Evolutionary conservation across 2,113 vertebrate species (phyloP).

Genomic region (Albula goreensis): DNA sequence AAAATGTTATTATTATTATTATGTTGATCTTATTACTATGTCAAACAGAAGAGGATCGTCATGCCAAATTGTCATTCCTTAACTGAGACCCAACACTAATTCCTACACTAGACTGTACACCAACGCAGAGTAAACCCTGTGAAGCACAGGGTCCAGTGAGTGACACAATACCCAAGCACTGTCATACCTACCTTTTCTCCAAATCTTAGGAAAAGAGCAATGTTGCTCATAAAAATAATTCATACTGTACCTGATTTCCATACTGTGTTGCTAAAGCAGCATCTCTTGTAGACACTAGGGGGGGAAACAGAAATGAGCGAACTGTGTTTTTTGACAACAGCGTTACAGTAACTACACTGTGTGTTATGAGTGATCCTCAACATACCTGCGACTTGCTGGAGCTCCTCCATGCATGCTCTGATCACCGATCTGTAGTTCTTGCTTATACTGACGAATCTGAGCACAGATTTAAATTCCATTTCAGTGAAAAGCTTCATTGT

Average conservation of each 20-base stretch:
- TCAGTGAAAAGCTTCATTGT: not conserved
- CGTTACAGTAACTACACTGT: not conserved
- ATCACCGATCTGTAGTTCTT: conserved; percentile 96
- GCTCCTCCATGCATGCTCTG: conserved; percentile 92
- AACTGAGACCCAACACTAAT: too few relatives aligned
- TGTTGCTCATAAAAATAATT: not conserved
- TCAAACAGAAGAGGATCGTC: too few relatives aligned
- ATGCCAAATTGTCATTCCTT: too few relatives aligned
- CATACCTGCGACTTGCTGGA: conserved; percentile 83
- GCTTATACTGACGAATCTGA: conserved; percentile 90
- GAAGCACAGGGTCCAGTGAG: not conserved
- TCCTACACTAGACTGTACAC: too few relatives aligned
- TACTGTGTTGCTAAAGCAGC: conserved; percentile 66
- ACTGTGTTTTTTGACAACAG: not conserved
- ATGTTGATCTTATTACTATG: too few relatives aligned
- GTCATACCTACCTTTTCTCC: not conserved
- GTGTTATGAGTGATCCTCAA: too few relatives aligned
- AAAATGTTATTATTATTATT: not conserved
- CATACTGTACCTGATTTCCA: conserved; percentile 80
- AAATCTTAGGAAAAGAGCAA: not conserved
- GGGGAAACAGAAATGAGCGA: conserved; percentile 32
- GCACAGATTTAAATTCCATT: conserved; percentile 8
- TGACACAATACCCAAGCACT: not conserved
- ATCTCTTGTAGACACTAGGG: conserved; percentile 77
- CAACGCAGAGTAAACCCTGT: too few relatives aligned